These are phyloP conservation scores for Sarcophaga variegata DNA, from an alignment of 2,888 invertebrate species.

Conservation along the genomic window DNA sequence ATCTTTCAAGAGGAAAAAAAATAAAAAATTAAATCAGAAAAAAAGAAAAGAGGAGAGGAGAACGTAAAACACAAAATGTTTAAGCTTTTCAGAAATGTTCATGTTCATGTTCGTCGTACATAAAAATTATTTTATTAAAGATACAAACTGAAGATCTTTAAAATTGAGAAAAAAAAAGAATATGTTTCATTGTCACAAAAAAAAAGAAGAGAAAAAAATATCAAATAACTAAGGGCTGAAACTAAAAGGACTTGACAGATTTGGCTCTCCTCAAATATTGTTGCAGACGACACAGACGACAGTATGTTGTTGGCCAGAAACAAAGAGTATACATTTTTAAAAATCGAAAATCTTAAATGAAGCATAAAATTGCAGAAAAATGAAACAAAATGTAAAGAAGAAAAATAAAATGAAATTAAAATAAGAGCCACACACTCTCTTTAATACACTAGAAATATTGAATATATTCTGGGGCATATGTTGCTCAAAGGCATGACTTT, in stretches of 20 bases:
- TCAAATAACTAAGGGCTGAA: conserved; percentile 64
- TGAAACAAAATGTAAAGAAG: not conserved
- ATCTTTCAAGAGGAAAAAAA: no score
- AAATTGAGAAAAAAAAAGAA: no score
- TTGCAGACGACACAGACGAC: not conserved
- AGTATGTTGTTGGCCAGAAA: not conserved
- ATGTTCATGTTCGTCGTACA: conserved; percentile 46
- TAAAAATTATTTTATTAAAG: conserved; percentile 41
- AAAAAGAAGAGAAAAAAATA: conserved; percentile 39
- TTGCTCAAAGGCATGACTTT: no score
- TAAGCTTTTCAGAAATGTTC: conserved; percentile 67
- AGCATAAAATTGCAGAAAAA: conserved; percentile 53
- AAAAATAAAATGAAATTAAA: no score
- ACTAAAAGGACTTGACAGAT: conserved; percentile 64
- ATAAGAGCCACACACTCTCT: no score
- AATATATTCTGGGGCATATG: no score
- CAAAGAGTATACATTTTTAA: not conserved
- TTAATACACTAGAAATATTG: no score
- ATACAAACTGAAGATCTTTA: conserved; percentile 2
- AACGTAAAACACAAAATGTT: conserved; percentile 60
- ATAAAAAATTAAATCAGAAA: no score
- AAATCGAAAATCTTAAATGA: conserved; percentile 49
- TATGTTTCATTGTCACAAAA: not conserved
- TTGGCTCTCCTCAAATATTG: conserved; percentile 9
- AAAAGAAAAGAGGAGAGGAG: no score